Evolutionary conservation across 2,797 vertebrate genomes (phyloP).

Genomic region (Hylomyscus alleni): DNA sequence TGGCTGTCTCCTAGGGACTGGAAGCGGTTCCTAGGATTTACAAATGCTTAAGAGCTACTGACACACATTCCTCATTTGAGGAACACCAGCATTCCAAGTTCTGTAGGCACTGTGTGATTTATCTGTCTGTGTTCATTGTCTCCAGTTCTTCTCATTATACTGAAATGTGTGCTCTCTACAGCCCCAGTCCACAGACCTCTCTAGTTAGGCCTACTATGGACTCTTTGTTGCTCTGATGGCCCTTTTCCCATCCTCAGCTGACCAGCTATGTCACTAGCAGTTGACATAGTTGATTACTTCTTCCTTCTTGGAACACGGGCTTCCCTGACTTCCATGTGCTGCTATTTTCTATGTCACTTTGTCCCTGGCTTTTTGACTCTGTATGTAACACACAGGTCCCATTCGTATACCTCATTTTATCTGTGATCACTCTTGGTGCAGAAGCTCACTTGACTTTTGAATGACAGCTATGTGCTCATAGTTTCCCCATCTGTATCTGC

Average conservation of each 20-base stretch:
- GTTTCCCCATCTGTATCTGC: neutral
- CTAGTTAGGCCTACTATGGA: neutral
- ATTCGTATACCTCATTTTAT: neutral
- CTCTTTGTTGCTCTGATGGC: neutral
- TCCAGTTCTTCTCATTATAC: neutral
- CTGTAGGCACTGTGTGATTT: neutral
- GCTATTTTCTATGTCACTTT: neutral
- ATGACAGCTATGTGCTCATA: rapidly evolving
- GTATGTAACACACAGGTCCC: neutral
- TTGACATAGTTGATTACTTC: neutral
- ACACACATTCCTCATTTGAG: rapidly evolving
- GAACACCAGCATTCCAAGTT: neutral
- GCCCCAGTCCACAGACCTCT: neutral
- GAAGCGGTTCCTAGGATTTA: neutral
- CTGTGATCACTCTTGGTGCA: neutral
- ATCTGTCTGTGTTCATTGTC: rapidly evolving
- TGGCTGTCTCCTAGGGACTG: neutral
- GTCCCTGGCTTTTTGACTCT: neutral
- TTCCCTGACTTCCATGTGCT: neutral
- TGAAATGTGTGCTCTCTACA: neutral
- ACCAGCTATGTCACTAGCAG: neutral
- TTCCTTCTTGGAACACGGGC: neutral
- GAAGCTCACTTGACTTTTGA: neutral
- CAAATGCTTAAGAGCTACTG: neutral
- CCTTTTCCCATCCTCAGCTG: neutral